Conservation (phyloP, 2,888 invertebrate species). For the Salticus scenicus region DNA sequence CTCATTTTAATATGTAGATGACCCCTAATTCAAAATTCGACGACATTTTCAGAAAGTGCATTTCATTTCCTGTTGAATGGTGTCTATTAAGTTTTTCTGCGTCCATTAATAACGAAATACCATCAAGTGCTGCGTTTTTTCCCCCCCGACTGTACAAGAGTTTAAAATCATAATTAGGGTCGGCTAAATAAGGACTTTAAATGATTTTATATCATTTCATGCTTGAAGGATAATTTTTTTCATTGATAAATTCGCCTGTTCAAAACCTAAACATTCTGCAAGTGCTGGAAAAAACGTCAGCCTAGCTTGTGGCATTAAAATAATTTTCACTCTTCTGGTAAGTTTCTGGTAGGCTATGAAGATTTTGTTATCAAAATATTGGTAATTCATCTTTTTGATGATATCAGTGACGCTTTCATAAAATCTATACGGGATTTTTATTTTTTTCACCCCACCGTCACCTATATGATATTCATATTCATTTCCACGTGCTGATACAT, state of each 20-base stretch:
- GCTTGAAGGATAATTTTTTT: too few relatives aligned
- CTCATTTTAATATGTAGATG: too few relatives aligned
- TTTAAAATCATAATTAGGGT: too few relatives aligned
- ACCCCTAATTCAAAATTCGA: too few relatives aligned
- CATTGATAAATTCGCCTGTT: not conserved
- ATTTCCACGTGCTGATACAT: slow-evolving; percentile 9
- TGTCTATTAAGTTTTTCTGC: too few relatives aligned
- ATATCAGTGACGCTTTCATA: slow-evolving; percentile 19
- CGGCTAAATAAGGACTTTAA: too few relatives aligned
- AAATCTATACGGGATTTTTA: slow-evolving; percentile 18
- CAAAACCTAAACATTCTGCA: not conserved
- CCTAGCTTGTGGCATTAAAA: not conserved
- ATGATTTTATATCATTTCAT: too few relatives aligned
- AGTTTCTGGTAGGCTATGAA: not conserved
- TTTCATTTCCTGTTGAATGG: too few relatives aligned
- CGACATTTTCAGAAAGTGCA: too few relatives aligned
- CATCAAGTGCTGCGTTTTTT: too few relatives aligned
- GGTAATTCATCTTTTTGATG: not conserved
- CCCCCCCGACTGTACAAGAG: too few relatives aligned
- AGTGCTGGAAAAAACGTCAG: not conserved
- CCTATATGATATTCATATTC: slow-evolving; percentile 16
- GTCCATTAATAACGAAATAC: too few relatives aligned
- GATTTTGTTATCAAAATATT: not conserved
- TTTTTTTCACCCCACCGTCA: not conserved
- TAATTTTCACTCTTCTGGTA: slow-evolving; percentile 7